phyloP scores from a whole-genome alignment of 2,113 vertebrate genomes.

The Hemiprocne comata region DNA sequence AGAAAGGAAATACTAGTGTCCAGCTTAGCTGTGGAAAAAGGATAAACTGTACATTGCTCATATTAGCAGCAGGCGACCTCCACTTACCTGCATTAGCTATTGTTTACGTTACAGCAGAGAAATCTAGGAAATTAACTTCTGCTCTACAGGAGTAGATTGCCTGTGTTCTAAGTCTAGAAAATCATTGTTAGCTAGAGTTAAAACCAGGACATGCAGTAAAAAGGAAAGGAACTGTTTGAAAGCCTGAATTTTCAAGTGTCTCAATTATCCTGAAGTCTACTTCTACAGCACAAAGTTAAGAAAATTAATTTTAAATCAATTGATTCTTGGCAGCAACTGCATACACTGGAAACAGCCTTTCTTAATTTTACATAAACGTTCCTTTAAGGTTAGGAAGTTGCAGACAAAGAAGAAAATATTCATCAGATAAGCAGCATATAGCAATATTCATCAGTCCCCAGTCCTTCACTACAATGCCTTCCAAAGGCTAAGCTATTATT shows the following conservation, averaged over 20 bases:
- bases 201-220: not conserved
- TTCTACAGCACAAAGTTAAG: not conserved
- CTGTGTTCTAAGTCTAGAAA: not conserved
- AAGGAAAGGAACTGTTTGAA: not conserved
- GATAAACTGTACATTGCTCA: not conserved
- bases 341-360: not conserved
- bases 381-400: not conserved
- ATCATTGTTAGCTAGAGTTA: not conserved
- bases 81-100: not conserved
- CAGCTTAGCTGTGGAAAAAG: not conserved
- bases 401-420: not conserved
- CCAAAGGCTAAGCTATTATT: not conserved
- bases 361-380: not conserved
- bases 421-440: not conserved
- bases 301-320: slow-evolving; percentile 26
- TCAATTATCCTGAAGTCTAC: not conserved
- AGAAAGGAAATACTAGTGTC: not conserved
- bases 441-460: not conserved
- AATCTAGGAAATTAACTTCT: not conserved
- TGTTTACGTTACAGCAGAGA: not conserved
- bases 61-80: not conserved
- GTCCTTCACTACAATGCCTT: not conserved
- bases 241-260: not conserved
- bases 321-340: not conserved
- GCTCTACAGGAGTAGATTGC: not conserved